Evolutionary conservation across 2,888 invertebrate genomes (phyloP).

Genomic region (Pseudolycoriella hygida): DNA sequence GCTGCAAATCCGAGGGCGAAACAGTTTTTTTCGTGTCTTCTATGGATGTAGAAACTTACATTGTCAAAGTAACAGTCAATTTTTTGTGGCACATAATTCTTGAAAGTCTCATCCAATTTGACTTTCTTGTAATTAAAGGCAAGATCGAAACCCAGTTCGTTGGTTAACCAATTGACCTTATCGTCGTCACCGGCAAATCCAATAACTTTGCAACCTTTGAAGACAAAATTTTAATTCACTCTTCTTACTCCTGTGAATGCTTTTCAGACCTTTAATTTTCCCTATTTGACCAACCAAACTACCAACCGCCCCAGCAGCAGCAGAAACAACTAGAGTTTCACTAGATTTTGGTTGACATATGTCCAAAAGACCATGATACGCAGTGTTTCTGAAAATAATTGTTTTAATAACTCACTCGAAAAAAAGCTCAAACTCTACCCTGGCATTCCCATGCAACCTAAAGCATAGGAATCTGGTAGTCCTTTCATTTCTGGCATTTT

Average conservation of each 20-base stretch:
- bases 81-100: constrained; percentile 44
- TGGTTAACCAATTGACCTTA: constrained; percentile 47
- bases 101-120: constrained; percentile 34
- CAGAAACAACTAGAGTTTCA: constrained; percentile 53
- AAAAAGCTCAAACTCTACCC: constrained; percentile 34
- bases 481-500: constrained; percentile 39
- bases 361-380: constrained; percentile 56
- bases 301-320: constrained; percentile 68
- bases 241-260: too few relatives aligned
- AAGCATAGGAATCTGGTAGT: constrained; percentile 39
- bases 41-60: constrained; percentile 21
- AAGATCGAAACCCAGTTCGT: constrained; percentile 43
- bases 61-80: constrained; percentile 65
- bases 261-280: constrained; percentile 41
- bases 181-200: constrained; percentile 53
- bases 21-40: too few relatives aligned
- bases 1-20: too few relatives aligned
- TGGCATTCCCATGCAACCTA: constrained; percentile 53
- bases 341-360: constrained; percentile 51
- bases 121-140: constrained; percentile 55
- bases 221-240: too few relatives aligned
- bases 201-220: constrained; percentile 41
- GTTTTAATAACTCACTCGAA: too few relatives aligned
- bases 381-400: constrained; percentile 38
- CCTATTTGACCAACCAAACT: constrained; percentile 62